Evolutionary conservation across 2,113 vertebrate genomes (phyloP), one percentile per base, ranked within the genome.

Genomic region (Acanthisitta chloris): DNA sequence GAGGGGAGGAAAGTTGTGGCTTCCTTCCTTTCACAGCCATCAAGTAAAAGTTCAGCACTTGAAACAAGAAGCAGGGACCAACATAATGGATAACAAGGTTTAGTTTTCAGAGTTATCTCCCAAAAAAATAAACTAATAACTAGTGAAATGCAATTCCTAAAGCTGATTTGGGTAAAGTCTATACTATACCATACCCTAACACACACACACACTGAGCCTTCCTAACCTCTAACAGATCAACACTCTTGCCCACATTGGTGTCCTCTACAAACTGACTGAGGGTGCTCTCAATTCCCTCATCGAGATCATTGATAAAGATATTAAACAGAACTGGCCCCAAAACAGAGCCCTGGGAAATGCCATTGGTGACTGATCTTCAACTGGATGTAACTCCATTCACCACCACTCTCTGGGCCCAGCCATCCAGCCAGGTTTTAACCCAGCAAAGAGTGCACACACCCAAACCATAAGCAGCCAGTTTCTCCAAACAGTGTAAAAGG

Each of bases 41-140:
- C 93, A 96, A 70, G 66, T 42, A 51, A 85, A 93, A 96, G 86
- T 95, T 94, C 86, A 84, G 81, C 76, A 91, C 83, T 92, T 97
- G 97, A 94, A 97, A 92, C 13, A 97, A 97, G 94, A 94, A 88
- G 66, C 95, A 95, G 97, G 88, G 77, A 92, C 81, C 86, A 65
- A 91, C 76, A 97, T 59, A 78, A n/a, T 4, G 73, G 33, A 9
- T 17, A 14, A 81, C 4, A 82, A 29, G 11, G 49, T 80, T 58
- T n/a, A 34, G 23, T 13, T 88, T 86, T 82, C 52, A 38, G 57
- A 70, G 29, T 69, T 82, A 25, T 24, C n/a, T 54, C 55, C 43
- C 8, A 0, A 14, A 40, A 43, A 54, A 17, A n/a, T n/a, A n/a
- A n/a, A 9, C 6, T 54, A 70, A 14, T 19, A 48, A 36, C 65